phyloP scores from a whole-genome alignment of 2,888 invertebrate species.

The Drosophila subsilvestris region DNA sequence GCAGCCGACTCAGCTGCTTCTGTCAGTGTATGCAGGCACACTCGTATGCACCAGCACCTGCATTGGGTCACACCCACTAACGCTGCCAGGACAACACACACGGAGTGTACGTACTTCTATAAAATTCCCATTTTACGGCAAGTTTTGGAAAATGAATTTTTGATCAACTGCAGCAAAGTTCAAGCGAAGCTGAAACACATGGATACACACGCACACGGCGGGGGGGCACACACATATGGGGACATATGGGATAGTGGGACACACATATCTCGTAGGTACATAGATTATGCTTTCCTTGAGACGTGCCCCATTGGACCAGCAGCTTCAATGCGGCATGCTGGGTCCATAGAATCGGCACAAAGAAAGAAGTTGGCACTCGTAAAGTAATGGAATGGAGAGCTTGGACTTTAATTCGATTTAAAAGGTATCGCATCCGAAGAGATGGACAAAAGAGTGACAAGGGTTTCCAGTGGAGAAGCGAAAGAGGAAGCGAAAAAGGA shows the following conservation, averaged over 20 bases:
- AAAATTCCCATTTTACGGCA: constrained; percentile 74
- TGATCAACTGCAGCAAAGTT: constrained; percentile 80
- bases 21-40: too few species aligned
- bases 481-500: constrained; percentile 12
- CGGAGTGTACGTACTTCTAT: constrained; percentile 52
- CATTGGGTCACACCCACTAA: not conserved
- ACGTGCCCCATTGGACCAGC: constrained; percentile 50
- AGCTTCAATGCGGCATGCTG: constrained; percentile 53
- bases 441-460: constrained; percentile 10
- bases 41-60: not conserved
- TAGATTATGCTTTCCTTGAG: constrained; percentile 34
- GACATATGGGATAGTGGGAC: constrained; percentile 7
- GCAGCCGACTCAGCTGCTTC: too few species aligned
- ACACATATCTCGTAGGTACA: not conserved
- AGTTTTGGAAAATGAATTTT: constrained; percentile 80
- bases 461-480: constrained; percentile 1
- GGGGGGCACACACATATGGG: not conserved
- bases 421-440: not conserved
- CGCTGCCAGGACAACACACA: constrained; percentile 1
- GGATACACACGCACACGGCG: constrained; percentile 11
- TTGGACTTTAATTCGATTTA: constrained; percentile 1
- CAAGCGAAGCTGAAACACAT: constrained; percentile 49
- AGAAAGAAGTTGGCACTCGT: constrained; percentile 53
- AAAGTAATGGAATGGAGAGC: not conserved
- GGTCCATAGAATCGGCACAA: constrained; percentile 23